Conservation (phyloP, 2,888 invertebrate genomes). For the Mylabris sibirica region DNA sequence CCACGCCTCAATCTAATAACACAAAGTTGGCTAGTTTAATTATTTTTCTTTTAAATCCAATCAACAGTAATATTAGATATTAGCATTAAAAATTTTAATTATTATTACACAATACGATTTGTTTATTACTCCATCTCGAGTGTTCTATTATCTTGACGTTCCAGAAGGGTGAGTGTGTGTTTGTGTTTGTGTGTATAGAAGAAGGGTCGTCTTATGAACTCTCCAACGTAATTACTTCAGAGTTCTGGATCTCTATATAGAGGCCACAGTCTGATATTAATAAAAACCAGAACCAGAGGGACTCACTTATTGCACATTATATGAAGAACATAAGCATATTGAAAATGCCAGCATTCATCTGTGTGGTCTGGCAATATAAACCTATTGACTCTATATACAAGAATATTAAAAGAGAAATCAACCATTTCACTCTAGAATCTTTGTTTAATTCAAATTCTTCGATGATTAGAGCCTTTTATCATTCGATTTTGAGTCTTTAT, state of each 20-base stretch:
- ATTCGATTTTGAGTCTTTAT: neutral
- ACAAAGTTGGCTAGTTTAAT: neutral
- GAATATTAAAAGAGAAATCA: conserved; percentile 8
- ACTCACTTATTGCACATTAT: conserved; percentile 41
- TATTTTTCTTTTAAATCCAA: neutral
- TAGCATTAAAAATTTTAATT: no score
- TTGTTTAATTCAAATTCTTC: neutral
- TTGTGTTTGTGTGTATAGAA: no score
- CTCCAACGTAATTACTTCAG: conserved; percentile 28
- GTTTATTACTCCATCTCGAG: neutral
- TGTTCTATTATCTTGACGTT: neutral
- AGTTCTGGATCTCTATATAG: conserved; percentile 20
- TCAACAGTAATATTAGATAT: neutral
- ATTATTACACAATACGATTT: neutral
- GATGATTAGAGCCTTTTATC: neutral
- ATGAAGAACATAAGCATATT: conserved; percentile 58
- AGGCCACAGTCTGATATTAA: conserved; percentile 30
- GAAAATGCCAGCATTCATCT: conserved; percentile 56
- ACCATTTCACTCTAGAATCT: neutral
- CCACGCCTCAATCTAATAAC: conserved; percentile 6
- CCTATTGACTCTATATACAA: conserved; percentile 36
- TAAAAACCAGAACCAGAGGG: conserved; percentile 35
- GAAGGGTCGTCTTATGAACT: conserved; percentile 24
- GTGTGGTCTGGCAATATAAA: conserved; percentile 47
- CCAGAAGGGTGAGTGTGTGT: conserved; percentile 3